These are phyloP conservation scores for Lathamus discolor DNA, from an alignment of 2,113 vertebrate genomes.

Conservation along the genomic window DNA sequence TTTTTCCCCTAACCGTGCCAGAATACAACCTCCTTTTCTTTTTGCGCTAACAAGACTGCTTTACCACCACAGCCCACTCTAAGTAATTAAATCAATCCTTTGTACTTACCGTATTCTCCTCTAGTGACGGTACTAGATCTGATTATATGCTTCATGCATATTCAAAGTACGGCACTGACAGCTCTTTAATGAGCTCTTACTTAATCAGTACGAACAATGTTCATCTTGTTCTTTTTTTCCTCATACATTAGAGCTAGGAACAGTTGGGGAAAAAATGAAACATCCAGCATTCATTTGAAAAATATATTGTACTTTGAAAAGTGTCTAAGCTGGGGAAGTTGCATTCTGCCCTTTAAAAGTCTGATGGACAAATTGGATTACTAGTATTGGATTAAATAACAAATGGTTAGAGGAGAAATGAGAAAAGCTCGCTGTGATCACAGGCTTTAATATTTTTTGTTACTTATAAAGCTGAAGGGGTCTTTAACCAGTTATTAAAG, in stretches of 20 bases:
- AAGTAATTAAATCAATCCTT: constrained; percentile 99
- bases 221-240: constrained; percentile 93
- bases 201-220: constrained; percentile 97
- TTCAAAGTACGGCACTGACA: constrained; percentile 92
- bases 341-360: constrained; percentile 91
- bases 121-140: constrained; percentile 88
- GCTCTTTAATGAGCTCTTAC: constrained; percentile 98
- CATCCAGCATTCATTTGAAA: constrained; percentile 86
- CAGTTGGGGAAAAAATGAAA: constrained; percentile 83
- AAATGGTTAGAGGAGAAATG: constrained; percentile 94
- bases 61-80: constrained; percentile 89
- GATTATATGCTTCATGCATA: constrained; percentile 98
- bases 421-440: constrained; percentile 92
- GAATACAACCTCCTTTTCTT: constrained; percentile 89
- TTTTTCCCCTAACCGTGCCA: constrained; percentile 81
- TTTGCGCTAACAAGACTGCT: constrained; percentile 88
- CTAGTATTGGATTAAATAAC: constrained; percentile 98
- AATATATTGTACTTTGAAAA: constrained; percentile 92
- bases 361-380: constrained; percentile 99
- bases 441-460: constrained; percentile 87
- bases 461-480: constrained; percentile 87
- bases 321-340: constrained; percentile 90
- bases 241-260: constrained; percentile 86
- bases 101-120: constrained; percentile 91
- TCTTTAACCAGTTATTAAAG: constrained; percentile 99